Conservation (phyloP, 1,140 invertebrate species). For the Drosophila nigromelanica region DNA sequence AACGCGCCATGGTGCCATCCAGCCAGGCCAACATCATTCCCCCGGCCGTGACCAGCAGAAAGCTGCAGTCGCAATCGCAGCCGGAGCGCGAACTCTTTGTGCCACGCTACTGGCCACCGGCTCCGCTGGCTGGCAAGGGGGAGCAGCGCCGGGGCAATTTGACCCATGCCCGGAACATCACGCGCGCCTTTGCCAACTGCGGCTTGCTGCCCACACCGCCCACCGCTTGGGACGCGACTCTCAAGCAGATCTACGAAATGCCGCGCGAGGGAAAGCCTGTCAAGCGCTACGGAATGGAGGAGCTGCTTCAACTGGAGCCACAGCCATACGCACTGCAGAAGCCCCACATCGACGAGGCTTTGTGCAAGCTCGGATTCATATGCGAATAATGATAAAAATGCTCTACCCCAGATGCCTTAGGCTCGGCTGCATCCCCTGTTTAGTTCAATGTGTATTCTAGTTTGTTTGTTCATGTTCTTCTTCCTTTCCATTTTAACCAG, state of each 20-base stretch:
- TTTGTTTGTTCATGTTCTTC: conserved; percentile 23
- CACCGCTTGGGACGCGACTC: background rate
- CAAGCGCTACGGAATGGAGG: conserved; percentile 47
- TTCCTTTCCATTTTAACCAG: background rate
- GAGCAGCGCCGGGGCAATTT: conserved; percentile 46
- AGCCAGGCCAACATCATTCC: conserved; percentile 23
- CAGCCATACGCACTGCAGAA: conserved; percentile 38
- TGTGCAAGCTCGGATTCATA: conserved; percentile 30
- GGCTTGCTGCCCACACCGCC: conserved; percentile 26
- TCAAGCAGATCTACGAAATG: background rate
- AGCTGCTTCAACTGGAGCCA: conserved; percentile 51
- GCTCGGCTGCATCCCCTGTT: background rate
- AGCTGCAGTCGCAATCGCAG: background rate
- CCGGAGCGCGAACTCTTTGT: conserved; percentile 12
- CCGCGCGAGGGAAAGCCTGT: conserved; percentile 1
- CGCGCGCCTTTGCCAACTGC: conserved; percentile 15
- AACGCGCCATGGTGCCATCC: conserved; percentile 15
- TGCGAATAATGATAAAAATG: conserved; percentile 3
- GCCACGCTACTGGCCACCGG: conserved; percentile 26
- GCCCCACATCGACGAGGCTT: conserved; percentile 6
- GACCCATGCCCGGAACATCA: conserved; percentile 37
- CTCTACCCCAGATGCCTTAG: background rate
- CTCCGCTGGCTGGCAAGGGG: background rate
- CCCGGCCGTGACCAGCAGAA: background rate
- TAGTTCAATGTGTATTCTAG: conserved; percentile 9